phyloP scores from a whole-genome alignment of 2,797 vertebrate genomes.

The Pipistrellus pygmaeus region DNA sequence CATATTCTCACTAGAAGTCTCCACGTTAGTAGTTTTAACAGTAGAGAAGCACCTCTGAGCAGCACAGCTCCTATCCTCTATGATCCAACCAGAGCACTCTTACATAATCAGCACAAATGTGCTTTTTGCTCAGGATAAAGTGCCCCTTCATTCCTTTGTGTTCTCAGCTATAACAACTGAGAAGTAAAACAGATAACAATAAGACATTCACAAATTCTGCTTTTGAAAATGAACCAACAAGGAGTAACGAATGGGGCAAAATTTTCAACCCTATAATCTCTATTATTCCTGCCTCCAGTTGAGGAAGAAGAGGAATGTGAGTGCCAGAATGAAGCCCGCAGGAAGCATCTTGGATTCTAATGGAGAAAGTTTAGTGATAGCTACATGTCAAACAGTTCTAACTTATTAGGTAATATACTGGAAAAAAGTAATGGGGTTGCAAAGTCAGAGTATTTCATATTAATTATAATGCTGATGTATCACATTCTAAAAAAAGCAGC shows the following conservation, averaged over 20 bases:
- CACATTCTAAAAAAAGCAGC: neutral
- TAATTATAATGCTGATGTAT: neutral
- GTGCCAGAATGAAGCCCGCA: neutral
- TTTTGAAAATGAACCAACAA: neutral
- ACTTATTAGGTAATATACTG: neutral
- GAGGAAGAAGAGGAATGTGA: neutral
- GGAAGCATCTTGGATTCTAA: neutral
- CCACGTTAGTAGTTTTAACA: neutral
- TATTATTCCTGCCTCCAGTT: neutral
- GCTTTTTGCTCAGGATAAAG: neutral
- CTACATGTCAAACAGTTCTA: neutral
- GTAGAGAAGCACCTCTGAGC: neutral
- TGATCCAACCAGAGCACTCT: neutral
- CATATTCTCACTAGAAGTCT: neutral
- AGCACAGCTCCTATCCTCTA: neutral
- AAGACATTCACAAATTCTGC: neutral
- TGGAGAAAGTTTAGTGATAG: neutral
- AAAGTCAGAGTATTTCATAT: neutral
- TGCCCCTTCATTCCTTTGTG: neutral
- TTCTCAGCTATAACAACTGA: neutral
- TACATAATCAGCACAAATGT: neutral
- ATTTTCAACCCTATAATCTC: neutral
- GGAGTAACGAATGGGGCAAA: neutral
- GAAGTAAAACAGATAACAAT: neutral
- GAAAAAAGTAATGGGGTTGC: neutral